Conservation (phyloP, 2,888 invertebrate species). For the Leucozona laternaria region DNA sequence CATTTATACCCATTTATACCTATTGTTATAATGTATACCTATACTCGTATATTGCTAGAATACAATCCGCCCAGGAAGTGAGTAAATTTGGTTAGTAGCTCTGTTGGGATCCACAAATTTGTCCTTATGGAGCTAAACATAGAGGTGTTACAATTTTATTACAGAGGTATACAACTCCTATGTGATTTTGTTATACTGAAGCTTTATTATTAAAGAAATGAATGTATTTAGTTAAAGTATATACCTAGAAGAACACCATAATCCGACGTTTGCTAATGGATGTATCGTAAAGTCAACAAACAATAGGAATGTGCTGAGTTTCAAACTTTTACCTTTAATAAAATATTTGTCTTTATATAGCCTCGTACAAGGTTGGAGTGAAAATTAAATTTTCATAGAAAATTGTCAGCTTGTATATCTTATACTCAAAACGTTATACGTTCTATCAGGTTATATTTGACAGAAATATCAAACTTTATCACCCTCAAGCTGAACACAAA, state of each 20-base stretch:
- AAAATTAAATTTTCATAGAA: not conserved
- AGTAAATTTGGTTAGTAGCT: slow-evolving; percentile 61
- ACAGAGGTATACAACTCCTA: slow-evolving; percentile 3
- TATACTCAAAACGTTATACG: no score
- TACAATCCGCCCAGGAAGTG: slow-evolving; percentile 33
- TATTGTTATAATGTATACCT: not conserved
- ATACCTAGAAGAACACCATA: not conserved
- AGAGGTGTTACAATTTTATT: slow-evolving; percentile 43
- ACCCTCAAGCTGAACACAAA: no score
- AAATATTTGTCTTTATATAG: not conserved
- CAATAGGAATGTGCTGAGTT: not conserved
- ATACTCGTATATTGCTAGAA: not conserved
- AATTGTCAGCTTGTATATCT: no score
- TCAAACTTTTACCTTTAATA: not conserved
- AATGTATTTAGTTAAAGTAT: not conserved
- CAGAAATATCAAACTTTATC: no score
- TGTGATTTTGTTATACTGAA: slow-evolving; percentile 12
- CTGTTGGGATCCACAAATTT: slow-evolving; percentile 51
- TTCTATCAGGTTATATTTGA: no score
- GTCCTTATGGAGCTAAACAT: slow-evolving; percentile 7
- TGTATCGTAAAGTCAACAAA: not conserved
- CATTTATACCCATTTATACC: slow-evolving; percentile 29
- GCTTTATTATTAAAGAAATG: slow-evolving; percentile 2
- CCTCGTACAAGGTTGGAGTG: not conserved
- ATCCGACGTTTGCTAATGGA: not conserved